Base-by-base conservation (phyloP, 1,140 invertebrate species). In the Grapholita molesta region DNA sequence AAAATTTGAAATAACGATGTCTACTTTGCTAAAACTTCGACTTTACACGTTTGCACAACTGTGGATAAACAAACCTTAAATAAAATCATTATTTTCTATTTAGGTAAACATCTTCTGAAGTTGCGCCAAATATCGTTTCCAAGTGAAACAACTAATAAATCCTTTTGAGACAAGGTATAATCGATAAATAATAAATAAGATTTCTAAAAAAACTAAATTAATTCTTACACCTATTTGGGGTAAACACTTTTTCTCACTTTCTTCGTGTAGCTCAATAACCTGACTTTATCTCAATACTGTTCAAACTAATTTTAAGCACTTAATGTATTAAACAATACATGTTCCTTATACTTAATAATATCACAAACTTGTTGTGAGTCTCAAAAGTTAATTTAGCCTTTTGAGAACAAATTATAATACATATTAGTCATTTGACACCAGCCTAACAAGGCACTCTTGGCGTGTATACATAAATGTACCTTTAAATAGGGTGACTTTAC, bases 161-260 rank as follows among this genome's bases (percentile, higher is more conserved):
- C 42, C 42, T 18, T 48, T 48, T 21, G 67, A 76, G 78, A 68
- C 68, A n/a, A 68, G 57, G 38, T 78, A 84, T 83, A 79, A 80
- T 80, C 84, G 79, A 70, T 72, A 73, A 67, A 57, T 78, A 52
- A 67, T 68, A 71, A 28, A 48, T 48, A 9, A 21, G 42, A 6
- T 8, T 15, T 21, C 42, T 48, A 48, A 8, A 48, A 48, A 0
- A 48, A 21, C 42, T 48, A 61, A 15, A 8, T 61, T 25, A 28
- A 15, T 12, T 7, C 53, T 28, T 25, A 57, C 53, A 57, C 12
- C 21, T 57, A 57, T 28, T 25, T 28, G 8, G 53, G 53, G 23
- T 57, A 57, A 21, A 30, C 7, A 30, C 8, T 57, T 53, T 23
- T 24, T 57, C 53, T 57, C 53, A 57, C 53, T 57, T 23, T 57